Evolutionary conservation across 2,888 invertebrate genomes (phyloP).

Genomic region (Eubasilissa splendida): DNA sequence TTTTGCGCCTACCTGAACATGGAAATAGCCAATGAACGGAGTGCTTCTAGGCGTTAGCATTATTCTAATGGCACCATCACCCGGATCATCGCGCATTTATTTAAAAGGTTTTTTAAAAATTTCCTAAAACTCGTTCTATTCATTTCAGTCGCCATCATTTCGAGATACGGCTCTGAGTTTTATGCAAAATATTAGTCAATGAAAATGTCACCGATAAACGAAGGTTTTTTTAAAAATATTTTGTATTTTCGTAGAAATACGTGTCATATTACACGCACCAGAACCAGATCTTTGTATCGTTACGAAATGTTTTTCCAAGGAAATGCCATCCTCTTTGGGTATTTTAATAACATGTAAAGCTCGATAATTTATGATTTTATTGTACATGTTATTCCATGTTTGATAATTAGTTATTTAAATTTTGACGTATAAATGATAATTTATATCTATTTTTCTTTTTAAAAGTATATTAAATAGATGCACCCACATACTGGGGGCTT

Average conservation of each 20-base stretch:
- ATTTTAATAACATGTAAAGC: too few relatives aligned
- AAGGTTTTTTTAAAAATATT: neutral
- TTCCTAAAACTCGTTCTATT: constrained; percentile 4
- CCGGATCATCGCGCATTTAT: neutral
- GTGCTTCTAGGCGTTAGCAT: too few relatives aligned
- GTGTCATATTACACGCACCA: constrained; percentile 1
- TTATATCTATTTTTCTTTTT: too few relatives aligned
- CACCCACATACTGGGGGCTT: too few relatives aligned
- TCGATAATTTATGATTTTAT: too few relatives aligned
- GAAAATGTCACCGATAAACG: neutral
- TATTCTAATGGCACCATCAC: too few relatives aligned
- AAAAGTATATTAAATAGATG: too few relatives aligned
- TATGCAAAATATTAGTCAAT: neutral
- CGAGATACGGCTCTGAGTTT: neutral
- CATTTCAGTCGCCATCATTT: neutral
- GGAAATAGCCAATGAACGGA: too few relatives aligned
- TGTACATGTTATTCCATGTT: too few relatives aligned
- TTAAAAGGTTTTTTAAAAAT: constrained; percentile 1
- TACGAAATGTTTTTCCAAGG: neutral
- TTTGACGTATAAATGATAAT: too few relatives aligned
- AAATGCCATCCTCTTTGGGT: neutral
- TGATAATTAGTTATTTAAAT: too few relatives aligned
- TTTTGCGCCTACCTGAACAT: too few relatives aligned
- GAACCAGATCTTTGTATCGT: neutral
- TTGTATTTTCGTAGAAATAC: neutral